Evolutionary conservation across 2,797 vertebrate species (phyloP), one percentile per base, ranked within the genome.

Genomic region (Petrocephalus sullivani): DNA sequence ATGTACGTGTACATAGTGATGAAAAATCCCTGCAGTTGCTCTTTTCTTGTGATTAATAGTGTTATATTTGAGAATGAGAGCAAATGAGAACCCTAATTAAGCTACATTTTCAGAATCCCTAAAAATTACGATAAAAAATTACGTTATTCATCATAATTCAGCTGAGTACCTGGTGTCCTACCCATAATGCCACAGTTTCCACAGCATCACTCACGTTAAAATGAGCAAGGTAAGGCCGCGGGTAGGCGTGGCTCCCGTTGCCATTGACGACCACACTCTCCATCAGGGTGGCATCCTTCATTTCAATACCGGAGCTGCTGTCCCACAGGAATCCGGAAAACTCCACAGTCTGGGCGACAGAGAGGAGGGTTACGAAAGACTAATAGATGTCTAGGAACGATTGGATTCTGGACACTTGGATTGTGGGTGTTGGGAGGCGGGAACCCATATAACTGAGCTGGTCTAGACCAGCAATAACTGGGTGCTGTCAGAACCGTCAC

Each of bases 301-400:
- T 93, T 67, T 98, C 97, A n/a, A 99, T 93, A 0, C 97, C 96
- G 0, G 96, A 96, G 0, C 95, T 94, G 0, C 93, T 91, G 91
- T 99, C 98, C 98, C 98, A 99, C 57, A 99, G 95, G 91, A 98
- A 99, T 10, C 98, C 98, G 0, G 94, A 95, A 93, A 96, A 98
- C 89, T 96, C 96, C 0, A 87, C 87, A 2, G 95, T 95, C 97
- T 99, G 92, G 23, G 91, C 3, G 46, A 53, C 49, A 53, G 78
- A 82, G 41, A 28, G 12, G 10, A 88, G 1, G 8, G 46, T 53
- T 46, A 60, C 54, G 6, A 78, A 78, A 41, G 14, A 71, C 28
- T 28, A 56, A 41, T 78, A 46, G 33, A 9, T 78, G 16, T 19
- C 37, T 78, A 78, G 33, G 46, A 41, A 46, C 37, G 14, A 67